Evolutionary conservation across 2,113 vertebrate genomes (phyloP).

Genomic region (Sapajus apella): DNA sequence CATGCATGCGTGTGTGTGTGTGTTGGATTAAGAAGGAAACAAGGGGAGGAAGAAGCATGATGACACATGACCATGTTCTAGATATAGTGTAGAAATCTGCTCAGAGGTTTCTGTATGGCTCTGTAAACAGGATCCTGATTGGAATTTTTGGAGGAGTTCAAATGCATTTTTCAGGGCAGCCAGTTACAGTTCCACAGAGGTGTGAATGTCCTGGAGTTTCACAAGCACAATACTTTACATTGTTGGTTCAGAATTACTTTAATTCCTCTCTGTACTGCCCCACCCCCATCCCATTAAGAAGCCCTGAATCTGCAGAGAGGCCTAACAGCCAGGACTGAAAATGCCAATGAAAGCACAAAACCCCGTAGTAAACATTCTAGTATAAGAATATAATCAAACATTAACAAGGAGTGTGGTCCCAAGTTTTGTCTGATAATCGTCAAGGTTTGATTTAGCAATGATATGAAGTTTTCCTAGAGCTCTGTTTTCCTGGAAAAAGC

Average conservation of each 20-base stretch:
- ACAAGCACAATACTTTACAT: constrained; percentile 60
- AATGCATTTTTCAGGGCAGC: constrained; percentile 65
- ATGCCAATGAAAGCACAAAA: background rate
- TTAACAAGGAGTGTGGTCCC: background rate
- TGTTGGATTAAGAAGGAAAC: background rate
- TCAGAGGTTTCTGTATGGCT: constrained; percentile 60
- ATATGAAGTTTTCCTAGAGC: background rate
- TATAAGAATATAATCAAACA: constrained; percentile 16
- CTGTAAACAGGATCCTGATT: constrained; percentile 39
- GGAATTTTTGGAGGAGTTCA: constrained; percentile 66
- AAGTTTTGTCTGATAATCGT: constrained; percentile 1
- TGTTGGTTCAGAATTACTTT: constrained; percentile 41
- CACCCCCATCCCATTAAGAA: constrained; percentile 30
- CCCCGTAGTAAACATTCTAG: background rate
- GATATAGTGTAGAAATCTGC: background rate
- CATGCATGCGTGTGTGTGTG: background rate
- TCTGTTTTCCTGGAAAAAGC: background rate
- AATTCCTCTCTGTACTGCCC: constrained; percentile 42
- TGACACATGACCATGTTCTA: background rate
- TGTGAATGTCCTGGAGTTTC: constrained; percentile 59
- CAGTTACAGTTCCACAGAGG: constrained; percentile 55
- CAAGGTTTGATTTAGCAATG: background rate
- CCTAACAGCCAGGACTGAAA: background rate
- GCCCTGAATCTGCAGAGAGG: constrained; percentile 17
- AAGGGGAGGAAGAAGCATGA: too few species aligned